phyloP scores from a whole-genome alignment of 2,888 invertebrate species.

The Andrena marginata region DNA sequence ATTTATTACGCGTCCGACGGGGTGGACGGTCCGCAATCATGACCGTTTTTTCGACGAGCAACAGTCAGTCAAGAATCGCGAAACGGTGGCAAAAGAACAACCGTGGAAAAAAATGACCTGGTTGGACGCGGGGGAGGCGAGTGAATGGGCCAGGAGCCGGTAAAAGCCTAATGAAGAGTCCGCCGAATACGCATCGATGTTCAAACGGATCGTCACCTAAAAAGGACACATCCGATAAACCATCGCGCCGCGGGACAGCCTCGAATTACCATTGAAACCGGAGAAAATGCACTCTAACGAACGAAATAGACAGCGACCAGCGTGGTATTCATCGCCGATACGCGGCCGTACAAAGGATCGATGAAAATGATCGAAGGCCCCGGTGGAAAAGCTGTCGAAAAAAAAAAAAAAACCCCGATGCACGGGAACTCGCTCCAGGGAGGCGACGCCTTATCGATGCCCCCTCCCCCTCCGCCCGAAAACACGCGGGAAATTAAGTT shows the following conservation, averaged over 20 bases:
- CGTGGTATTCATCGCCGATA: conserved; percentile 48
- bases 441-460: conserved; percentile 42
- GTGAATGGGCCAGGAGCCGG: conserved; percentile 41
- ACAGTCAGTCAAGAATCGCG: neutral
- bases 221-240: conserved; percentile 62
- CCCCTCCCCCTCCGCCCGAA: neutral
- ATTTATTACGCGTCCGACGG: conserved; percentile 31
- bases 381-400: conserved; percentile 34
- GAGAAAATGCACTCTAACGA: conserved; percentile 57
- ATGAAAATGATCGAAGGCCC: conserved; percentile 58
- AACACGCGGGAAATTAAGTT: conserved; percentile 49
- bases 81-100: conserved; percentile 34
- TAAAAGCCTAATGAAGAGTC: conserved; percentile 57
- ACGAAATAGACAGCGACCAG: conserved; percentile 53
- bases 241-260: conserved; percentile 51
- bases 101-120: conserved; percentile 25
- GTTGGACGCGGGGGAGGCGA: conserved; percentile 20
- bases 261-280: conserved; percentile 60
- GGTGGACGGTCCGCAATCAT: neutral
- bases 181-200: conserved; percentile 50
- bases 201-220: conserved; percentile 61
- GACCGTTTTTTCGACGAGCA: conserved; percentile 6
- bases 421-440: conserved; percentile 13
- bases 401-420: neutral
- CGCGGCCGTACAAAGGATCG: conserved; percentile 49